These are phyloP conservation scores for Ptychoptera albimana DNA, from an alignment of 2,888 invertebrate species.

Conservation along the genomic window DNA sequence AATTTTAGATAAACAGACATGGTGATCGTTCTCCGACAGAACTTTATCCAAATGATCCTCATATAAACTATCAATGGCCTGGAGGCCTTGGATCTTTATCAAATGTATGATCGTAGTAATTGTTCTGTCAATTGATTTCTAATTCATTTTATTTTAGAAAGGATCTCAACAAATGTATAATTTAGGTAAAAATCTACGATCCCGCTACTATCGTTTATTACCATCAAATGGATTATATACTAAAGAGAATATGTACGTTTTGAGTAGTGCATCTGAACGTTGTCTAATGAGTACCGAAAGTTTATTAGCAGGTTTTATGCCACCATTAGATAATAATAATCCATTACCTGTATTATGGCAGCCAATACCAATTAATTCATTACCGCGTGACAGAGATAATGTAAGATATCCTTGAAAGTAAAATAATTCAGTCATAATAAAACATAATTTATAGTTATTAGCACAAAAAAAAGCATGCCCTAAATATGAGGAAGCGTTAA, in stretches of 20 bases:
- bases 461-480: constrained; percentile 37
- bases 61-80: constrained; percentile 60
- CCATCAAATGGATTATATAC: constrained; percentile 40
- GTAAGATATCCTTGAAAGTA: constrained; percentile 31
- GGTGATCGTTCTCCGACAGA: constrained; percentile 43
- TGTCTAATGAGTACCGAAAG: constrained; percentile 76
- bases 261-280: constrained; percentile 67
- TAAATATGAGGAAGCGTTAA: constrained; percentile 34
- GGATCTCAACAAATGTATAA: constrained; percentile 61
- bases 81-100: constrained; percentile 70
- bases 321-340: constrained; percentile 26
- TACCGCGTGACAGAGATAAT: constrained; percentile 51
- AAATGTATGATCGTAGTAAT: constrained; percentile 13
- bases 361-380: constrained; percentile 71
- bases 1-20: constrained; percentile 25
- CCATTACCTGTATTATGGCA: constrained; percentile 51
- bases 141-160: constrained; percentile 33
- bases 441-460: constrained; percentile 16
- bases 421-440: not conserved
- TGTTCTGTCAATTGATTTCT: not conserved
- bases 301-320: constrained; percentile 53
- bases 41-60: constrained; percentile 67
- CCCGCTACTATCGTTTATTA: constrained; percentile 50
- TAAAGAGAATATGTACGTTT: constrained; percentile 41
- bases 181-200: constrained; percentile 53